phyloP scores from a whole-genome alignment of 37 sponge, comb jelly and placozoan genomes.

The Beroe ovata region DNA sequence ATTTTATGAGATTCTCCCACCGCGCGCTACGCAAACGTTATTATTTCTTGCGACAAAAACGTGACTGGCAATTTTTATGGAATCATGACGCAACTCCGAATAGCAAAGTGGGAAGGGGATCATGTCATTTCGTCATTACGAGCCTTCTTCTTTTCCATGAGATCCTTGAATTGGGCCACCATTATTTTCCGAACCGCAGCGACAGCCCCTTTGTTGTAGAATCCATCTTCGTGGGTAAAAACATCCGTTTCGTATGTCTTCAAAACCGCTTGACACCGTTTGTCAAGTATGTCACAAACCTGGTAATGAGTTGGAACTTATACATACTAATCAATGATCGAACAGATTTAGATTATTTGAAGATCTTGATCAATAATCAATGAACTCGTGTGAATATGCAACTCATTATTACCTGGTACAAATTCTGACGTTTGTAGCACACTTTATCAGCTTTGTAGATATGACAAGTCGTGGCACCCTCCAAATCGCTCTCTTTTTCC shows the following conservation, averaged over 20 bases:
- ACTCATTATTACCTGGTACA: conserved; percentile 36
- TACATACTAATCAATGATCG: neutral
- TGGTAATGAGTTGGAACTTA: no score
- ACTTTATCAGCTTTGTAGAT: conserved; percentile 53
- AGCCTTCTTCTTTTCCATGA: neutral
- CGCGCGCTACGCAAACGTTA: conserved; percentile 41
- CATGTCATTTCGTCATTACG: neutral
- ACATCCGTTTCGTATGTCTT: conserved; percentile 31
- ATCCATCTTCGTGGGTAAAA: conserved; percentile 17
- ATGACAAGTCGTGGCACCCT: neutral
- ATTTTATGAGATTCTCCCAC: neutral
- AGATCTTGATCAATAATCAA: neutral
- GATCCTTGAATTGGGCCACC: neutral
- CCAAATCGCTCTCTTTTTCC: neutral
- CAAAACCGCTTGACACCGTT: conserved; percentile 36
- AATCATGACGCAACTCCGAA: neutral
- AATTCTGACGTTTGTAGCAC: conserved; percentile 18
- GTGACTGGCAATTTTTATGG: neutral
- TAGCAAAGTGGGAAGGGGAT: no score
- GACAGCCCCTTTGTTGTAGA: conserved; percentile 26
- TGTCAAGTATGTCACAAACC: conserved; percentile 59
- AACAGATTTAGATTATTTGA: neutral
- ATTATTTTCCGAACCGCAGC: conserved; percentile 40
- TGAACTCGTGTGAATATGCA: neutral
- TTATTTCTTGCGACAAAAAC: no score